These are phyloP conservation scores for Hippopotamus amphibius DNA, from an alignment of 2,113 vertebrate species.

Conservation along the genomic window DNA sequence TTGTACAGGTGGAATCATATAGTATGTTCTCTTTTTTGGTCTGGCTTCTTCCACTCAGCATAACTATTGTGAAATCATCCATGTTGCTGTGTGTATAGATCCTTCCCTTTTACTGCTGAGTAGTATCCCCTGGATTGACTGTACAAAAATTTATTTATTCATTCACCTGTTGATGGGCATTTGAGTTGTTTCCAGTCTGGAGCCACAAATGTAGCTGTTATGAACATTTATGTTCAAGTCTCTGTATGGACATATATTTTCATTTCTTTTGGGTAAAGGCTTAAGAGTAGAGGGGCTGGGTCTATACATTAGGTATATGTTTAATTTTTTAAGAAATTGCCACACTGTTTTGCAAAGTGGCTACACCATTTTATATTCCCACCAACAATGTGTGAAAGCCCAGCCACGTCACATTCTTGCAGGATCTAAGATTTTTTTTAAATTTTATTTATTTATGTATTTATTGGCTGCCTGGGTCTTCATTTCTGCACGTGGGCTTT, in stretches of 20 bases:
- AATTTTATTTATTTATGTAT: too few species aligned
- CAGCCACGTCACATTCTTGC: not conserved
- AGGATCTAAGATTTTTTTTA: not conserved
- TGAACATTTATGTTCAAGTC: not conserved
- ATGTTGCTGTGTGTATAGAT: not conserved
- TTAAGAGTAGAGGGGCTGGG: not conserved
- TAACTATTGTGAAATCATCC: not conserved
- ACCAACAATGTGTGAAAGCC: not conserved
- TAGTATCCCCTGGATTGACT: not conserved
- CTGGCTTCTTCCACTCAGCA: not conserved
- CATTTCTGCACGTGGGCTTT: too few species aligned
- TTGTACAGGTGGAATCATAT: not conserved
- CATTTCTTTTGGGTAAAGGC: not conserved
- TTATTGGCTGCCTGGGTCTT: too few species aligned
- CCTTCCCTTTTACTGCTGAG: not conserved
- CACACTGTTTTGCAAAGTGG: not conserved
- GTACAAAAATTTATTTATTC: not conserved
- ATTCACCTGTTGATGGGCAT: not conserved
- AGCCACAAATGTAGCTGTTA: not conserved
- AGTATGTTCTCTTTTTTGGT: not conserved
- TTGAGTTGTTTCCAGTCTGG: not conserved
- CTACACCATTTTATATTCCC: not conserved
- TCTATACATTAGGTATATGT: not conserved
- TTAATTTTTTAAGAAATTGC: not conserved
- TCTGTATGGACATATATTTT: not conserved